These are phyloP conservation scores for Isotomurus palustris DNA, from an alignment of 2,888 invertebrate species.

Conservation along the genomic window DNA sequence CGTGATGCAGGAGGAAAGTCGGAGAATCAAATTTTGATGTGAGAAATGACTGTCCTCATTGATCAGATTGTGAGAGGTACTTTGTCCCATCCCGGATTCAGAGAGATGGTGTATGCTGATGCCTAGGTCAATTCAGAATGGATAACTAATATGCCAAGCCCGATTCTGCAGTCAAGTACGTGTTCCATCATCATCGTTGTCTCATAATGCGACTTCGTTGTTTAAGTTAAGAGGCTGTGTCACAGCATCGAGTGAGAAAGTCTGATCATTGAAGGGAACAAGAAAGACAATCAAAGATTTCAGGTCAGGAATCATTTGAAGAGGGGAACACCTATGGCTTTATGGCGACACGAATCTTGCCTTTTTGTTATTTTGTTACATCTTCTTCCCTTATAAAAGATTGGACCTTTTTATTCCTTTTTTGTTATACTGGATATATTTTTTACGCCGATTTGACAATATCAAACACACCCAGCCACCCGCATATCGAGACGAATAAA, in stretches of 20 bases:
- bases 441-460: conserved; percentile 23
- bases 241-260: too few species aligned
- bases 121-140: too few species aligned
- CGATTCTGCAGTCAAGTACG: too few species aligned
- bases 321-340: conserved; percentile 46
- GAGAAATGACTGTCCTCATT: conserved; percentile 42
- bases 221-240: too few species aligned
- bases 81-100: too few species aligned
- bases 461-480: conserved; percentile 29
- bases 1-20: conserved; percentile 18
- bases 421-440: conserved; percentile 23
- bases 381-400: conserved; percentile 28
- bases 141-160: too few species aligned
- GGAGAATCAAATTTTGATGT: conserved; percentile 33
- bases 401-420: conserved; percentile 29
- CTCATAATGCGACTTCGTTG: too few species aligned
- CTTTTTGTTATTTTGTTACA: conserved; percentile 36
- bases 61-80: conserved; percentile 16
- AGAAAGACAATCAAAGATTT: conserved; percentile 44
- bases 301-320: conserved; percentile 39
- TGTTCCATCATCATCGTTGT: too few species aligned
- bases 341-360: conserved; percentile 46
- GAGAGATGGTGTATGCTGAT: too few species aligned
- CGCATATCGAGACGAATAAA: conserved; percentile 2
- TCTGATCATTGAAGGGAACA: too few species aligned